Base-by-base conservation (phyloP, 2,888 invertebrate species). In the Halictus ligatus region DNA sequence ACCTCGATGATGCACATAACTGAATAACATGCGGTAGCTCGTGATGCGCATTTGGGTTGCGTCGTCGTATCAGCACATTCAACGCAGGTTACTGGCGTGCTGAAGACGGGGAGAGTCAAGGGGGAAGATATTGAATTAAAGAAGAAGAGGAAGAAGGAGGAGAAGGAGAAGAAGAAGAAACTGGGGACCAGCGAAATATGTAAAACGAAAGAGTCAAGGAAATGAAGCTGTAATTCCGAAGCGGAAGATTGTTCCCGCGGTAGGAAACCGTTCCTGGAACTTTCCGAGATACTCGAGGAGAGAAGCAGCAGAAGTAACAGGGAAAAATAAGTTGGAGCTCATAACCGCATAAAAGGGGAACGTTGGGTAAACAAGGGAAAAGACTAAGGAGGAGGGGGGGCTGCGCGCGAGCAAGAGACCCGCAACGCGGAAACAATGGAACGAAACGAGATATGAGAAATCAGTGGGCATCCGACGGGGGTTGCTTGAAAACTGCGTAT, bases 261-360 rank as follows among this genome's bases (percentile, higher is more conserved):
- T 78, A 78, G 80, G 78, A 76, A 80, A 83, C 67, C 69, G 76
- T 82, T 67, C 75, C 60, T 29, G 71, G 29, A 72, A 78, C 72
- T 85, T 83, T 50, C 64, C 73, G 29, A 73, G 80, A 77, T 64
- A 60, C 58, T 64, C 75, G 43, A n/a, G 71, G 43, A 43, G 13
- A 43, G 69, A 18, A 35, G 74, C 64, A 50, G 60, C 46, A 67
- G 72, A 74, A 82, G 75, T 86, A 83, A 81, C 83, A 74, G 83
- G 72, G 71, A 64, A 81, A 81, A 85, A 78, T 83, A 87, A 85
- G 79, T 87, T 78, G 83, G 64, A 54, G 69, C 76, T 83, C 83
- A 50, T 77, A 83, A 86, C 78, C 75, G 78, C 78, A 67, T 76
- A 79, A 78, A 79, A 67, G 80, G 76, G 78, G 69, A 64, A 71